Base-by-base conservation (phyloP, 1,140 invertebrate genomes). In the Listronotus bonariensis region DNA sequence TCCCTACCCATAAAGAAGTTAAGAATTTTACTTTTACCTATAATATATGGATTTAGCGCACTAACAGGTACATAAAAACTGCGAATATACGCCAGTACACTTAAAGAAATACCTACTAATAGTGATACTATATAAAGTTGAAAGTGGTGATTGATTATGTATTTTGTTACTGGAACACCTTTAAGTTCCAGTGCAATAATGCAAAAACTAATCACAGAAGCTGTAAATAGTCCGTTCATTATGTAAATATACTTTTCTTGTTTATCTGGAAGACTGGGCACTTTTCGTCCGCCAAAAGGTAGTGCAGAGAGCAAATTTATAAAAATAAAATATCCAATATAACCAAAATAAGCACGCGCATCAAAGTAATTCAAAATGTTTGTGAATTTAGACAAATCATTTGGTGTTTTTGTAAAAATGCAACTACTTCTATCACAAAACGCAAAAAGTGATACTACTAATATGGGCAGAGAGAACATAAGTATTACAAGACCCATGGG, bases 1-100 rank as follows among this genome's bases (percentile, higher is more conserved):
- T 93, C 90, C 66, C 87, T 79, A 2, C 93, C 93, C 72, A 91
- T 84, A 73, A 89, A 91, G 73, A 91, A 92, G 72, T 93, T 89
- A 74, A 92, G 88, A 10, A 93, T 72, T 60, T 80, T 70, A 76
- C 84, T 86, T 15, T 88, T 88, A 49, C 85, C 87, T 52, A 87
- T 87, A 20, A 84, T 90, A 73, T 86, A 84, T 12, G 85, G 82
- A 75, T 93, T 92, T 14, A 86, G 77, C 53, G 84, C 78, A 32
- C 78, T 79, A 0, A 84, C 70, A 8, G 86, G 81, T 17, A 82
- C 82, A 67, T 78, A 82, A 48, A 80, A 79, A 26, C 84, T 84
- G 49, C 84, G 83, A 14, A 86, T 70, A 65, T 87, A 91, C 10
- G 88, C 77, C 52, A 78, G 77, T 8, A 85, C 12, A 7, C 87